phyloP scores from a whole-genome alignment of 2,888 invertebrate genomes.

The Aphidius colemani region DNA sequence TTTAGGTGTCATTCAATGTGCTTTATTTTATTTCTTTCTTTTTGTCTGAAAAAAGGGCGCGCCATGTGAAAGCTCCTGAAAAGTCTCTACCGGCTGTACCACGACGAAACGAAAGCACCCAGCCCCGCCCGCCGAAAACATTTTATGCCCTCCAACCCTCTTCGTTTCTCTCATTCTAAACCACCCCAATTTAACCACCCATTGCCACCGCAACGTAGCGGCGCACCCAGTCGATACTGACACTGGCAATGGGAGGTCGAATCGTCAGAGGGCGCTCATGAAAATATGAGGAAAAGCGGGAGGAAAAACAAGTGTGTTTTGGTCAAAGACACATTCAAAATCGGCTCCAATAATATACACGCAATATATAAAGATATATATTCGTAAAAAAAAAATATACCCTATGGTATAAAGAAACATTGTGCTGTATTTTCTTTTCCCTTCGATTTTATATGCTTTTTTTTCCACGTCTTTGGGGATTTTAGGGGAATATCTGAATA shows the following conservation, averaged over 20 bases:
- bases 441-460: not conserved
- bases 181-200: conserved; percentile 18
- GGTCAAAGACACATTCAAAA: too few species aligned
- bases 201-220: conserved; percentile 1
- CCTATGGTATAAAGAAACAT: too few species aligned
- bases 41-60: conserved; percentile 19
- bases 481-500: not conserved
- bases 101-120: not conserved
- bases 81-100: too few species aligned
- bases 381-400: too few species aligned
- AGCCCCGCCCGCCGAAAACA: conserved; percentile 25
- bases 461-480: not conserved
- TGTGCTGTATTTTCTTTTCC: not conserved
- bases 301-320: conserved; percentile 2
- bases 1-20: conserved; percentile 7
- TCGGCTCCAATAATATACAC: not conserved
- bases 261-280: conserved; percentile 56
- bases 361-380: not conserved
- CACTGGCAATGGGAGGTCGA: conserved; percentile 55
- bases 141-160: conserved; percentile 29
- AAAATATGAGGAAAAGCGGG: conserved; percentile 30
- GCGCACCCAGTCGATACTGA: conserved; percentile 51
- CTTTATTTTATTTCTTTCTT: too few species aligned
- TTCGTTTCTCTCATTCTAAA: conserved; percentile 37
- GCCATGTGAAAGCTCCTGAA: conserved; percentile 26